phyloP scores from a whole-genome alignment of 2,888 invertebrate genomes.

The Anticlea derivata region DNA sequence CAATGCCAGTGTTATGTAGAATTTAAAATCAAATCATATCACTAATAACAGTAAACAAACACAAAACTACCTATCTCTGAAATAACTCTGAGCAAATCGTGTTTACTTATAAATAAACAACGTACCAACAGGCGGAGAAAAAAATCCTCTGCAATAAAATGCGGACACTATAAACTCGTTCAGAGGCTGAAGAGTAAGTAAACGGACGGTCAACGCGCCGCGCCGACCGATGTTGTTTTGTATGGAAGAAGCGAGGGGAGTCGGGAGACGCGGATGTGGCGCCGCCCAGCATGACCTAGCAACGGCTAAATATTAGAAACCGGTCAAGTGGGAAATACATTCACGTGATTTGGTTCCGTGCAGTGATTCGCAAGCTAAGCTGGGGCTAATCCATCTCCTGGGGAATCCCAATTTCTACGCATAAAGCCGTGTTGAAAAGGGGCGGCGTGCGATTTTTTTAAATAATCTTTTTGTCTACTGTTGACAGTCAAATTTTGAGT shows the following conservation, averaged over 20 bases:
- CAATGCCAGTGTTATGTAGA: not conserved
- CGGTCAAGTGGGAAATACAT: not conserved
- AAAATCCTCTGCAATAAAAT: not conserved
- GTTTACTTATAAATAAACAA: no score
- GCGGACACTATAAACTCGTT: conserved; percentile 8
- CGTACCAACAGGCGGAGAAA: not conserved
- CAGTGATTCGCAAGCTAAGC: no score
- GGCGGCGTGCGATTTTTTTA: no score
- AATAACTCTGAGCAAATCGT: no score
- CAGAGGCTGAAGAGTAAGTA: not conserved
- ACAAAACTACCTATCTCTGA: no score
- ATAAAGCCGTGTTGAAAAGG: no score
- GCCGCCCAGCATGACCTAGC: not conserved
- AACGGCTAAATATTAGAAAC: not conserved
- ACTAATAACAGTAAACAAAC: no score
- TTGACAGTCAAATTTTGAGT: no score
- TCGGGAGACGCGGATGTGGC: not conserved
- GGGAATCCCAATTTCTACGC: no score
- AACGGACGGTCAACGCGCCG: not conserved
- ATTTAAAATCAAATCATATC: not conserved
- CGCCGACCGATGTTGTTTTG: not conserved
- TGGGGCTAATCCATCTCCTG: no score
- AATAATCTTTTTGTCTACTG: no score
- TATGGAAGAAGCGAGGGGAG: not conserved
- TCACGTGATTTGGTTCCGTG: no score